Conservation (phyloP, 2,797 vertebrate species). For the Pangasius sanitwongsei region DNA sequence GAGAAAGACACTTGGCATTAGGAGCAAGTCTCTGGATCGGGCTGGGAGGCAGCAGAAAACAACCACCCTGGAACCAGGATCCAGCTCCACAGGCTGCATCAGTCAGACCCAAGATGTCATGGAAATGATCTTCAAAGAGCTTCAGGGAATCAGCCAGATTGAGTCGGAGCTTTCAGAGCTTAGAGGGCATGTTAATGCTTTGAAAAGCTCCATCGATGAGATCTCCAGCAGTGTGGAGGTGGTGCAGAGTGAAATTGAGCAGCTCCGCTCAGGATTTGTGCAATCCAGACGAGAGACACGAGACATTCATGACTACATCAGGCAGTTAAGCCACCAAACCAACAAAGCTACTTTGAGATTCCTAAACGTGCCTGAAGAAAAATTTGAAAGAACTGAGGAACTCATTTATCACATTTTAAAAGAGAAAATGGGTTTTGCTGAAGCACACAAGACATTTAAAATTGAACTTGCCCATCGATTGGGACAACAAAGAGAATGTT, state of each 20-base stretch:
- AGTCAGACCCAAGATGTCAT: slow-evolving; percentile 98
- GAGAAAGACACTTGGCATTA: slow-evolving; percentile 92
- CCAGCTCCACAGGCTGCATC: slow-evolving; percentile 95
- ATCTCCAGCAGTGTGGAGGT: slow-evolving; percentile 99
- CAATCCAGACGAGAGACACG: slow-evolving; percentile 96
- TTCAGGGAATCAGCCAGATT: slow-evolving; percentile 99
- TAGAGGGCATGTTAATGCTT: slow-evolving; percentile 94
- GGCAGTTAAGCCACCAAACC: slow-evolving; percentile 89
- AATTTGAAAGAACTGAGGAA: slow-evolving; percentile 84
- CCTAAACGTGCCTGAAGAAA: slow-evolving; percentile 95
- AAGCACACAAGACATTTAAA: slow-evolving; percentile 87
- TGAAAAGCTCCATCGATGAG: slow-evolving; percentile 98
- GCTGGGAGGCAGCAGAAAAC: slow-evolving; percentile 89
- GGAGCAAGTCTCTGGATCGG: slow-evolving; percentile 97
- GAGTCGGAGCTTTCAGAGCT: slow-evolving; percentile 96
- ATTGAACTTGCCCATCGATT: slow-evolving; percentile 94
- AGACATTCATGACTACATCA: slow-evolving; percentile 97
- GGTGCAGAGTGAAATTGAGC: slow-evolving; percentile 98
- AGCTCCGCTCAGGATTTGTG: slow-evolving; percentile 93
- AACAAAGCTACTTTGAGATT: slow-evolving; percentile 92
- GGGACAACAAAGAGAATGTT: slow-evolving; percentile 95
- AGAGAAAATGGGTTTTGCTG: slow-evolving; percentile 94
- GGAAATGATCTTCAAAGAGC: slow-evolving; percentile 99
- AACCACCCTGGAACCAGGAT: slow-evolving; percentile 87
- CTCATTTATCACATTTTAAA: slow-evolving; percentile 89